Evolutionary conservation across 2,797 vertebrate species (phyloP).

Genomic region (Pipistrellus kuhlii): DNA sequence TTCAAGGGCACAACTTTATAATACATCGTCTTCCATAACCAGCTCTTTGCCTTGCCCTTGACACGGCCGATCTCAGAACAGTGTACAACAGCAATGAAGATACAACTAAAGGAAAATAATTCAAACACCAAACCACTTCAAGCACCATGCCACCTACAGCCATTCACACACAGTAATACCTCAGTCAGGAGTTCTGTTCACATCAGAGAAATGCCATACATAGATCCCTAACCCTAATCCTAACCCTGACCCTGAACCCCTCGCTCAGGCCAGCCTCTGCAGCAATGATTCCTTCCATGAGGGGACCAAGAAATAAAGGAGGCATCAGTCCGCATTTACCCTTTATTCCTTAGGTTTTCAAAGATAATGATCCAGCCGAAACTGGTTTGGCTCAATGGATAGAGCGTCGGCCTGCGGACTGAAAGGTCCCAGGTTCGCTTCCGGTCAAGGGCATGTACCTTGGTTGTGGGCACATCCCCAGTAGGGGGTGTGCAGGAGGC

Average conservation of each 20-base stretch:
- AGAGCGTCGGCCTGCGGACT: too few relatives aligned
- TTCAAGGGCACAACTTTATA: background rate
- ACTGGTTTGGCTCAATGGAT: too few relatives aligned
- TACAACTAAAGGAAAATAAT: background rate
- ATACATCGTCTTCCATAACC: background rate
- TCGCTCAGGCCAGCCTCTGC: background rate
- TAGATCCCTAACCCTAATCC: background rate
- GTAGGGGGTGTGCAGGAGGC: too few relatives aligned
- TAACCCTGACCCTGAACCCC: background rate
- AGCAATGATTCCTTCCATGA: background rate
- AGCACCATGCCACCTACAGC: background rate
- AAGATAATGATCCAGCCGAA: background rate
- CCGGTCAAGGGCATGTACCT: too few relatives aligned
- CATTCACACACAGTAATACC: background rate
- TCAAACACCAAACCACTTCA: background rate
- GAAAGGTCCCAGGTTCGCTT: too few relatives aligned
- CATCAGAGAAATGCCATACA: background rate
- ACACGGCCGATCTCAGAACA: background rate
- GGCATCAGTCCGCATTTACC: background rate
- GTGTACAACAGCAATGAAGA: background rate
- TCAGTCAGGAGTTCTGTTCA: background rate
- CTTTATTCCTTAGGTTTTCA: slow-evolving; percentile 61
- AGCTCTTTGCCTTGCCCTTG: background rate
- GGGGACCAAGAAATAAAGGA: background rate
- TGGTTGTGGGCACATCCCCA: too few relatives aligned